Evolutionary conservation across 2,113 vertebrate genomes (phyloP).

Genomic region (Alexandromys fortis): DNA sequence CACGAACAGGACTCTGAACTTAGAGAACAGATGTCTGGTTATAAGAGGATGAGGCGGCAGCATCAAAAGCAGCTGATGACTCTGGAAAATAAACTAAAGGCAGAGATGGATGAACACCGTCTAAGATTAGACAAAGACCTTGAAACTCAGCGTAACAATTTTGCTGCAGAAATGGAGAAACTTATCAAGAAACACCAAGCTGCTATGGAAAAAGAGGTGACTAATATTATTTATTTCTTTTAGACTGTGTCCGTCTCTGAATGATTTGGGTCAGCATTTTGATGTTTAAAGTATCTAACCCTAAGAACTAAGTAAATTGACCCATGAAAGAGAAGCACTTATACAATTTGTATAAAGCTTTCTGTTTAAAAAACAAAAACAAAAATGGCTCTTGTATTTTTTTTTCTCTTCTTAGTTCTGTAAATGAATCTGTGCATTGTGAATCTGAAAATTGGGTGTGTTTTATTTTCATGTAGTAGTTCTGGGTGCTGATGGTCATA

Average conservation of each 20-base stretch:
- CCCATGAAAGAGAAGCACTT: slow-evolving; percentile 72
- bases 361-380: slow-evolving; percentile 49
- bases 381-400: not conserved
- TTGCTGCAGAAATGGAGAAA: slow-evolving; percentile 98
- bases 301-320: slow-evolving; percentile 70
- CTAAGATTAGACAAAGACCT: slow-evolving; percentile 99
- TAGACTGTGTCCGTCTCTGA: slow-evolving; percentile 52
- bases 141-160: slow-evolving; percentile 97
- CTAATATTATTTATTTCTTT: slow-evolving; percentile 40
- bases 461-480: not conserved
- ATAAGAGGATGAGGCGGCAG: slow-evolving; percentile 98
- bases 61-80: slow-evolving; percentile 99
- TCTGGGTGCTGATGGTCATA: slow-evolving; percentile 31
- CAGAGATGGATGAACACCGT: slow-evolving; percentile 98
- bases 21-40: slow-evolving; percentile 98
- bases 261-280: slow-evolving; percentile 65
- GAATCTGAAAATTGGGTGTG: not conserved
- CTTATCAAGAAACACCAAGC: slow-evolving; percentile 98
- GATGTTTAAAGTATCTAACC: slow-evolving; percentile 70
- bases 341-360: slow-evolving; percentile 62
- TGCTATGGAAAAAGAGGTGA: slow-evolving; percentile 98
- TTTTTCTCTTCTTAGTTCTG: not conserved
- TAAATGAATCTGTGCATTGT: not conserved
- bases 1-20: slow-evolving; percentile 98
- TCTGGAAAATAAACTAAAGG: slow-evolving; percentile 98